phyloP scores from a whole-genome alignment of 2,888 invertebrate species.

The Drosophila fungiperda region DNA sequence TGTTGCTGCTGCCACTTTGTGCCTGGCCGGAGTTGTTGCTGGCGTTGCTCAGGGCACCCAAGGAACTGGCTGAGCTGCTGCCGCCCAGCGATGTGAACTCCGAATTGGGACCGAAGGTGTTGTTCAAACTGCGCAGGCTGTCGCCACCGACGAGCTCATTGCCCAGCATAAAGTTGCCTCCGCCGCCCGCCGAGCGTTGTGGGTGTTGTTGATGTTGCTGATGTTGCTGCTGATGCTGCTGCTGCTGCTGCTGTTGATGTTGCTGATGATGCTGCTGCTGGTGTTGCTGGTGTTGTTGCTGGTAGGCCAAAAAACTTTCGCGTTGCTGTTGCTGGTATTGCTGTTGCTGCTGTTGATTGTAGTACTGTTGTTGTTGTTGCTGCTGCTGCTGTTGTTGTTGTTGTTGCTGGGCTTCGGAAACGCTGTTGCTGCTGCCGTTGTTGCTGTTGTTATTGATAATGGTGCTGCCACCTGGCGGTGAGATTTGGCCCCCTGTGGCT shows the following conservation, averaged over 20 bases:
- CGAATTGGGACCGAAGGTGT: constrained; percentile 84
- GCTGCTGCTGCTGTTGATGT: constrained; percentile 80
- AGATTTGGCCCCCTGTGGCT: constrained; percentile 86
- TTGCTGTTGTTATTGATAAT: constrained; percentile 75
- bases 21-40: constrained; percentile 54
- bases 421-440: constrained; percentile 78
- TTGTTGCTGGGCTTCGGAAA: constrained; percentile 73
- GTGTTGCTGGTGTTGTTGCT: constrained; percentile 55
- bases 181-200: constrained; percentile 61
- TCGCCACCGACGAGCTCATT: constrained; percentile 81
- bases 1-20: constrained; percentile 16
- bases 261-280: constrained; percentile 83
- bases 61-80: constrained; percentile 54
- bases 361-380: constrained; percentile 70
- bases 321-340: constrained; percentile 71
- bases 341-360: constrained; percentile 62
- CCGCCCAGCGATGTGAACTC: constrained; percentile 81
- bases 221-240: constrained; percentile 62
- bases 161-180: constrained; percentile 76
- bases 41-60: constrained; percentile 52
- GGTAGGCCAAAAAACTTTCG: constrained; percentile 57
- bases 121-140: constrained; percentile 84
- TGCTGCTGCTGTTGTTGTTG: constrained; percentile 77
- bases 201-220: constrained; percentile 62
- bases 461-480: constrained; percentile 84